Conservation (phyloP, 2,113 vertebrate genomes). For the Crotalus viridis region DNA sequence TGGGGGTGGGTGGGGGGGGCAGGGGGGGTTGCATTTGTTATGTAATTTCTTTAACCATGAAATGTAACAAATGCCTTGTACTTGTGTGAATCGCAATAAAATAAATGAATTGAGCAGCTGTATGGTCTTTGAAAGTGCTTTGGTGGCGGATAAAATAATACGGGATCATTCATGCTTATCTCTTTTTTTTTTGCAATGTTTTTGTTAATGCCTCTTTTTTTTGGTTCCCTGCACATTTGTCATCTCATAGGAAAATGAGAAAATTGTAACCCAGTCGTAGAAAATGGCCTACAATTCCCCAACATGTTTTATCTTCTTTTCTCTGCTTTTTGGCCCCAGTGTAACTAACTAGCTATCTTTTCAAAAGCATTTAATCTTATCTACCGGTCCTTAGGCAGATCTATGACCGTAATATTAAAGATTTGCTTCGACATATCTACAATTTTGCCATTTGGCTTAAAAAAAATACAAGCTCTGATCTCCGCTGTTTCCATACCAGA, state of each 20-base stretch:
- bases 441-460: neutral
- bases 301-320: neutral
- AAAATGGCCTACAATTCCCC: neutral
- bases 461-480: neutral
- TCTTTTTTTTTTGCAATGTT: neutral
- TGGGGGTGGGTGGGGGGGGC: no score
- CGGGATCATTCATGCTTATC: neutral
- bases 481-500: neutral
- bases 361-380: neutral
- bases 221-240: neutral
- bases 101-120: conserved; percentile 11
- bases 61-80: conserved; percentile 23
- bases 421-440: neutral
- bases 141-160: conserved; percentile 10
- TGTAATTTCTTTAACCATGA: conserved; percentile 19
- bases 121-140: conserved; percentile 21
- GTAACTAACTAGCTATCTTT: neutral
- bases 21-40: neutral
- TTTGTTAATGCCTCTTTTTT: neutral
- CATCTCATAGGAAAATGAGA: neutral
- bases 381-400: neutral
- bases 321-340: neutral
- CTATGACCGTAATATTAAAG: neutral
- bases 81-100: conserved; percentile 34
- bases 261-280: neutral